Evolutionary conservation across 2,888 invertebrate species (phyloP).

Genomic region (Alitta virens): DNA sequence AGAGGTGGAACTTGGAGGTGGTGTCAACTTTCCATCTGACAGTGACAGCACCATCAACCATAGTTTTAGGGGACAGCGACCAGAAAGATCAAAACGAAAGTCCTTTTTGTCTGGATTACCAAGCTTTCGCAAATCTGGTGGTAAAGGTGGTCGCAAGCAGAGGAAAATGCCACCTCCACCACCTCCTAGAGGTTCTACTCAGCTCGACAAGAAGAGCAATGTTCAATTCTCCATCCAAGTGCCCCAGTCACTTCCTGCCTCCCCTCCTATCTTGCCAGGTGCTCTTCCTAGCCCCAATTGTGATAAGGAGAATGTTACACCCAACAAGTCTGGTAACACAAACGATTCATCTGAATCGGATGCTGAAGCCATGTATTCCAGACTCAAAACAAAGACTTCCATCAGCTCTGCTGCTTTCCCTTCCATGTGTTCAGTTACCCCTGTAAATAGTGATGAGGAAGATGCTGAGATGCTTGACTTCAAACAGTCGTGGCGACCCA

Average conservation of each 20-base stretch:
- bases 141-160: background rate
- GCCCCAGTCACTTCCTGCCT: background rate
- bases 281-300: slow-evolving; percentile 4
- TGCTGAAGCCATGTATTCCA: slow-evolving; percentile 42
- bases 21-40: background rate
- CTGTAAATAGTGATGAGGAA: slow-evolving; percentile 34
- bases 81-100: background rate
- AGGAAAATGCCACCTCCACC: slow-evolving; percentile 17
- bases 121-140: background rate
- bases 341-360: slow-evolving; percentile 39
- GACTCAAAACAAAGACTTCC: slow-evolving; percentile 42
- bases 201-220: slow-evolving; percentile 15
- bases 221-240: background rate
- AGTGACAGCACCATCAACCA: slow-evolving; percentile 7
- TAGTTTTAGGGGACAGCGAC: background rate
- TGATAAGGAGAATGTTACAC: background rate
- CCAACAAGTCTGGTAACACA: background rate
- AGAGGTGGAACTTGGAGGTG: background rate
- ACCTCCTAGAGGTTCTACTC: slow-evolving; percentile 9
- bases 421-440: slow-evolving; percentile 37
- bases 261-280: background rate
- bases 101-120: slow-evolving; percentile 11
- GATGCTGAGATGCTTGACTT: slow-evolving; percentile 20
- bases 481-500: slow-evolving; percentile 4
- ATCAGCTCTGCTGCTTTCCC: slow-evolving; percentile 43